Conservation (phyloP, 2,888 invertebrate genomes). For the Alentia gelatinosa region DNA sequence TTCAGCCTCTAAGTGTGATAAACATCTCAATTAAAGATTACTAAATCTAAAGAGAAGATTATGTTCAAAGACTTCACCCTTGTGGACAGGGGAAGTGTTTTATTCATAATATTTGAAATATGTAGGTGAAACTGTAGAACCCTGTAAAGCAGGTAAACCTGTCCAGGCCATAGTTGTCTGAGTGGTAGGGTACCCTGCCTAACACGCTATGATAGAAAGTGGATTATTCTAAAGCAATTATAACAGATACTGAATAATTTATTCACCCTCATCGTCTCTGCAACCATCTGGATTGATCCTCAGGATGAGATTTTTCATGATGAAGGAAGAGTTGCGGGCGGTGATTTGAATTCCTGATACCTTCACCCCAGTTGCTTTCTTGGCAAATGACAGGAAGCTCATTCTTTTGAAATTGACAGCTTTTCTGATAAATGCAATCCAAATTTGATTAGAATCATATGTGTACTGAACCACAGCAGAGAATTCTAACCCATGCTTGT, state of each 20-base stretch:
- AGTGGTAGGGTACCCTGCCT: neutral
- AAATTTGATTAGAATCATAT: neutral
- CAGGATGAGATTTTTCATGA: neutral
- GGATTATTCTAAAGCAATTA: neutral
- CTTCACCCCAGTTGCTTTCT: neutral
- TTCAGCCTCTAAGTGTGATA: no score
- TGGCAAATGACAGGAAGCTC: neutral
- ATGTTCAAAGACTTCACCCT: no score
- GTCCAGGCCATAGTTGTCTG: neutral
- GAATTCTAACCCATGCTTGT: neutral
- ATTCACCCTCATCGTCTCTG: neutral
- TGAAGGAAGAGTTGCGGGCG: neutral
- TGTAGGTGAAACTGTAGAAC: no score
- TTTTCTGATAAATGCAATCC: neutral
- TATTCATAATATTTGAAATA: no score
- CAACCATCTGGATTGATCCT: conserved; percentile 11
- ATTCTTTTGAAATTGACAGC: neutral
- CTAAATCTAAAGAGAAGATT: no score
- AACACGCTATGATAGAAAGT: neutral
- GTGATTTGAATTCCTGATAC: neutral
- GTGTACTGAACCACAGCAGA: neutral
- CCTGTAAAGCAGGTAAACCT: no score
- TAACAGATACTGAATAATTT: neutral
- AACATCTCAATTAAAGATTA: no score
- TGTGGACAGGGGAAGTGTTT: no score